Evolutionary conservation across 1,140 invertebrate species (phyloP).

Genomic region (Musca vetustissima): DNA sequence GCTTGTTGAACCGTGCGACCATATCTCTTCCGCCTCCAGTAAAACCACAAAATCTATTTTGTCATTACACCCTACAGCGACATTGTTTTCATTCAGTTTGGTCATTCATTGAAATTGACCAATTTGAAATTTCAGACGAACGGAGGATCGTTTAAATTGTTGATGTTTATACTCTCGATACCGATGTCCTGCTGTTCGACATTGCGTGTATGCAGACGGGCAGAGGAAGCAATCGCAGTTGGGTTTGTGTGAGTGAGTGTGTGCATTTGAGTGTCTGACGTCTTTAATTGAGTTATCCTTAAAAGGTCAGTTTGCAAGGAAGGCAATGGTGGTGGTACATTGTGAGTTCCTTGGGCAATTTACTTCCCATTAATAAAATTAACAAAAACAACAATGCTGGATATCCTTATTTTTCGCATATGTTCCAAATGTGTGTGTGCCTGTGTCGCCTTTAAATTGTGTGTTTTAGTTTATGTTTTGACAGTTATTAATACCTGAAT

Average conservation of each 20-base stretch:
- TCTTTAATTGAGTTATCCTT: constrained; percentile 21
- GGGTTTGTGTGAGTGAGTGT: no score
- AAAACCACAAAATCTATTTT: constrained; percentile 20
- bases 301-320: not conserved
- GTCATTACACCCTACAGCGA: constrained; percentile 3
- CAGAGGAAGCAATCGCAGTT: no score
- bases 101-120: constrained; percentile 9
- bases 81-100: not conserved
- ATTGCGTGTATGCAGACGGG: constrained; percentile 1
- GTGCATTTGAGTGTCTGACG: not conserved
- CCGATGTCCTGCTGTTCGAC: constrained; percentile 12
- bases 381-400: no score
- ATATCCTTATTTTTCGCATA: no score
- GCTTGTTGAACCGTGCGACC: not conserved
- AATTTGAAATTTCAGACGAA: constrained; percentile 3
- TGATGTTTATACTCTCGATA: not conserved
- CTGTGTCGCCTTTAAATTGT: not conserved
- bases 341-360: no score
- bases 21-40: not conserved
- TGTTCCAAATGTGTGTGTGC: not conserved
- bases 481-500: constrained; percentile 21
- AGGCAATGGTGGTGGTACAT: no score
- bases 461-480: constrained; percentile 16
- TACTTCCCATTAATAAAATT: no score
- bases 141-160: not conserved